Evolutionary conservation across 2,888 invertebrate species (phyloP).

Genomic region (Oasisia sp.): DNA sequence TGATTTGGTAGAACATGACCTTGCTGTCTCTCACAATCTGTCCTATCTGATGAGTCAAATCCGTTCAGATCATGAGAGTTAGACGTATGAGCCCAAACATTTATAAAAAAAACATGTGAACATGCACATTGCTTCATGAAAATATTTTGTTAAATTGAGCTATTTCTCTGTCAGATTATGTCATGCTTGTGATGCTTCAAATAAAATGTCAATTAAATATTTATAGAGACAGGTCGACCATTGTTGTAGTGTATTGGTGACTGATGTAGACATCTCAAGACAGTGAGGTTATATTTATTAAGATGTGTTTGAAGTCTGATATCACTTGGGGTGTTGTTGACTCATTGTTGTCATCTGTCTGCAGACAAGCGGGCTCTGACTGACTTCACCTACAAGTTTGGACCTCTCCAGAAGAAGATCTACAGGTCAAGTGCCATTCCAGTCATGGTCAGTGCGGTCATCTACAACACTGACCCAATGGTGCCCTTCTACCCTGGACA

Average conservation of each 20-base stretch:
- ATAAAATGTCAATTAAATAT: too few species aligned
- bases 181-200: too few species aligned
- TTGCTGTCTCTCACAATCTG: too few species aligned
- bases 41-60: neutral
- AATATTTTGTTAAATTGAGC: neutral
- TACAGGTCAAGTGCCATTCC: neutral
- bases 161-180: too few species aligned
- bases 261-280: too few species aligned
- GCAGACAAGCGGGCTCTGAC: neutral
- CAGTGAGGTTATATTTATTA: too few species aligned
- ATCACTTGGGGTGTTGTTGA: neutral
- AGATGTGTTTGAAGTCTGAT: too few species aligned
- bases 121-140: neutral
- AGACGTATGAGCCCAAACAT: neutral
- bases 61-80: neutral
- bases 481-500: neutral
- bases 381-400: constrained; percentile 10
- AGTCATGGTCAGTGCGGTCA: neutral
- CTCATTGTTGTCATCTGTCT: neutral
- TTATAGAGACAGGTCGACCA: too few species aligned
- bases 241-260: too few species aligned
- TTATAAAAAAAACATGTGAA: neutral
- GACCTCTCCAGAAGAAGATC: neutral
- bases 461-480: neutral
- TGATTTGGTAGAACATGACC: too few species aligned